These are phyloP conservation scores for Solen grandis DNA, from an alignment of 1,140 invertebrate species.

Conservation along the genomic window DNA sequence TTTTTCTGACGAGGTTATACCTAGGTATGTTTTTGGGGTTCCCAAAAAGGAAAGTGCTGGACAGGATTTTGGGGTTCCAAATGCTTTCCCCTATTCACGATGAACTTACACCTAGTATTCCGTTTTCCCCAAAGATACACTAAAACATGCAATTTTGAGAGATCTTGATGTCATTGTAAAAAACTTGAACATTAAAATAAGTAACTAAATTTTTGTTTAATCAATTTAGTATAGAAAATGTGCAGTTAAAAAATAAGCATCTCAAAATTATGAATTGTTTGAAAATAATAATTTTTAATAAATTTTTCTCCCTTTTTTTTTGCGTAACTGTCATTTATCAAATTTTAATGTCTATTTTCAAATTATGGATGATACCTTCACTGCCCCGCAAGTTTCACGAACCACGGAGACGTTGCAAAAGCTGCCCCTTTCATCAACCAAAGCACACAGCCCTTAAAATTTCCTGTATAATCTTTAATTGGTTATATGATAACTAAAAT, in stretches of 20 bases:
- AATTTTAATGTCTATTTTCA: too few species aligned
- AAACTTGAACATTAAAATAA: neutral
- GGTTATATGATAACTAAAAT: neutral
- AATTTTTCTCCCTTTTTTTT: neutral
- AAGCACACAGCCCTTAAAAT: neutral
- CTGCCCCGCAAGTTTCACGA: neutral
- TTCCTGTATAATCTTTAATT: constrained; percentile 11
- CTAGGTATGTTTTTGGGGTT: constrained; percentile 8
- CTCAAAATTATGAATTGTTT: neutral
- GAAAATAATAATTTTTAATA: neutral
- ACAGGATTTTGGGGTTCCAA: neutral
- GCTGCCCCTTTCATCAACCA: neutral
- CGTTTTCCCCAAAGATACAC: neutral
- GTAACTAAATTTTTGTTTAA: neutral
- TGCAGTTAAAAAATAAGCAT: neutral
- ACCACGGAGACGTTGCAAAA: neutral
- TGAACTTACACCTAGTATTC: neutral
- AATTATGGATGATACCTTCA: too few species aligned
- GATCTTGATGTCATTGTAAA: neutral
- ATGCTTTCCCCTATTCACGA: constrained; percentile 17
- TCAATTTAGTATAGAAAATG: neutral
- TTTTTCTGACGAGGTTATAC: neutral
- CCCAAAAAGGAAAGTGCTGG: neutral
- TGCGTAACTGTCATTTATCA: neutral
- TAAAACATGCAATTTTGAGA: neutral